Evolutionary conservation across 2,113 vertebrate genomes (phyloP), one percentile per base, ranked within the genome.

Genomic region (Microcebus griseorufus): DNA sequence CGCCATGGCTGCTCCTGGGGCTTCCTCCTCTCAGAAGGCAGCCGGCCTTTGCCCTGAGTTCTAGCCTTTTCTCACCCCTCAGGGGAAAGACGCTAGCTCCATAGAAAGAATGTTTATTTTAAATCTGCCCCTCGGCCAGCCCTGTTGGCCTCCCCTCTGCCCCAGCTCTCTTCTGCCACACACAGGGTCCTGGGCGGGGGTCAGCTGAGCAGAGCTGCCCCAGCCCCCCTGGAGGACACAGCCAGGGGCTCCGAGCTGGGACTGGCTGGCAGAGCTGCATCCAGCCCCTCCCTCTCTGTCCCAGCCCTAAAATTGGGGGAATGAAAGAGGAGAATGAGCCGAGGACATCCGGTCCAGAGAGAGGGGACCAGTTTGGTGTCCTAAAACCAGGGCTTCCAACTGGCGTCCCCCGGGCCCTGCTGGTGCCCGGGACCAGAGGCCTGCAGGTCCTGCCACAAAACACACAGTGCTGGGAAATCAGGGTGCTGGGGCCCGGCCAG

Each of bases 401-500:
- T 80, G 6, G 65, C 12, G 37, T 60, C 75, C 92, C 92, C 20
- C 27, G 65, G 64, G 72, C 94, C 94, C 88, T 39, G 37, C 27
- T 20, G 0, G 45, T 51, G 12, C 60, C 82, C 20, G 32, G 84
- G 45, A 69, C 48, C 34, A 5, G 80, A 75, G 32, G 65, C 67
- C 60, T 29, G 34, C 0, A 1, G 29, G 18, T 58, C 65, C 81
- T 39, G 64, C 85, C 86, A 29, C 8, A 2, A 16, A 93, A 87
- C 93, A 69, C 96, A 94, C 17, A 18, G 9, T n/a, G 88, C 94
- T 53, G 95, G 92, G 94, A 65, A 65, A 64, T 79, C 86, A 73
- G 80, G 90, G 65, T 72, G 88, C n/a, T 88, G 79, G 95, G 89
- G 87, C 97, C 92, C 17, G 62, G 92, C 95, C 82, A 72, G 29